Percentiles rank a stretch among this genome's conserved stretches.
phyloP scores from a whole-genome alignment of 2,888 invertebrate genomes.

The Apantesis nais region DNA sequence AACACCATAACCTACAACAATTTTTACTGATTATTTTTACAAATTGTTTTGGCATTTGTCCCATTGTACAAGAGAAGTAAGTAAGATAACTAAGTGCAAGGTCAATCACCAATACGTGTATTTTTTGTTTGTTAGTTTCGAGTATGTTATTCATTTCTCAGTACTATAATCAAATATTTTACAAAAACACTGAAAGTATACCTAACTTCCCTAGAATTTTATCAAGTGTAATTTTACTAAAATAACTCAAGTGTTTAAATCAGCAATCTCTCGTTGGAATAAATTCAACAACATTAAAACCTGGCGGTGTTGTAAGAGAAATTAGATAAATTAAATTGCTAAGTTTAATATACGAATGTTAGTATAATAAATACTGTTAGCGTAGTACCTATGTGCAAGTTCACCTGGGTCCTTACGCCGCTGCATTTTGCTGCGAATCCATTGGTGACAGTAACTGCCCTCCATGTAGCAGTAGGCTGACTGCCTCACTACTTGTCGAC shows the following conservation, averaged over 20 bases:
- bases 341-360: conserved; percentile 20
- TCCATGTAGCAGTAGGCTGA: conserved; percentile 94
- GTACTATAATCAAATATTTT: not conserved
- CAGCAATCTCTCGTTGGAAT: not conserved
- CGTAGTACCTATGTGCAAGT: conserved; percentile 77
- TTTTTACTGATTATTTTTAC: too few species aligned
- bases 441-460: conserved; percentile 92
- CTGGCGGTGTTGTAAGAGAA: not conserved
- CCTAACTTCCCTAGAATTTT: not conserved
- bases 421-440: conserved; percentile 82
- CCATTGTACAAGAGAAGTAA: too few species aligned
- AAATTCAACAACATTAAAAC: not conserved
- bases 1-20: too few species aligned
- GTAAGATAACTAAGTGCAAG: not conserved
- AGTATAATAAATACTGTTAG: conserved; percentile 67
- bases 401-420: conserved; percentile 82
- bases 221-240: not conserved
- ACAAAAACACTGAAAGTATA: not conserved
- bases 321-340: not conserved
- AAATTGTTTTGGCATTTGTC: too few species aligned
- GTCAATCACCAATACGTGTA: not conserved
- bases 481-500: conserved; percentile 91
- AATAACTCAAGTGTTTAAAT: not conserved
- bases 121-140: not conserved
- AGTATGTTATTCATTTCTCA: not conserved